Conservation (phyloP, 2,888 invertebrate species). For the Drosophila fulvimacula region DNA sequence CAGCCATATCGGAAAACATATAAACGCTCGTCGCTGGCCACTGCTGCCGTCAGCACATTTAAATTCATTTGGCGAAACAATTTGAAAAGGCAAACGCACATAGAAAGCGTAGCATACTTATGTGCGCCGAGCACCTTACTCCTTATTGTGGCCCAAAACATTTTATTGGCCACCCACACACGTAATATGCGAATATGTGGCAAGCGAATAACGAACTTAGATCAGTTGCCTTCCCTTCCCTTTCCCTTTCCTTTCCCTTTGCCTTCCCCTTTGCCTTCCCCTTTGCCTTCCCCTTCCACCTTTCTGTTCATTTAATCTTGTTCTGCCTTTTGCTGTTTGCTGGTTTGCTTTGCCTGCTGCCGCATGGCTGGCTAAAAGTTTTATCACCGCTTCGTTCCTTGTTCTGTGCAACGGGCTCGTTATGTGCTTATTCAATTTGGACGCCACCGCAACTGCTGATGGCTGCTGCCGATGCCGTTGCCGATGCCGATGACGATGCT, state of each 20-base stretch:
- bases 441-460: slow-evolving; percentile 33
- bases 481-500: slow-evolving; percentile 17
- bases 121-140: slow-evolving; percentile 65
- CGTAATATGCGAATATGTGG: slow-evolving; percentile 33
- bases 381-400: slow-evolving; percentile 71
- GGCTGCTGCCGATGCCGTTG: slow-evolving; percentile 24
- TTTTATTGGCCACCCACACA: slow-evolving; percentile 58
- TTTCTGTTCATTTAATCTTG: slow-evolving; percentile 3
- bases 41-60: slow-evolving; percentile 72
- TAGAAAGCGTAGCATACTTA: slow-evolving; percentile 74
- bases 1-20: slow-evolving; percentile 58
- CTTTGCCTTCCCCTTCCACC: slow-evolving; percentile 9
- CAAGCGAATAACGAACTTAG: slow-evolving; percentile 66
- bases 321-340: slow-evolving; percentile 20
- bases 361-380: slow-evolving; percentile 66
- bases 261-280: slow-evolving; percentile 2
- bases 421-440: slow-evolving; percentile 78
- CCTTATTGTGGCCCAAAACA: slow-evolving; percentile 52
- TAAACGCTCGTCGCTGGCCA: slow-evolving; percentile 23
- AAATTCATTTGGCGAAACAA: slow-evolving; percentile 76
- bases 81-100: slow-evolving; percentile 53
- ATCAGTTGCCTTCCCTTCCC: slow-evolving; percentile 48
- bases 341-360: slow-evolving; percentile 32
- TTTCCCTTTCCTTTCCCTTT: slow-evolving; percentile 22
- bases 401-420: slow-evolving; percentile 67